Percentiles rank a stretch among this genome's conserved stretches.
Conservation (phyloP, 2,113 vertebrate genomes). For the Uropsilus gracilis region DNA sequence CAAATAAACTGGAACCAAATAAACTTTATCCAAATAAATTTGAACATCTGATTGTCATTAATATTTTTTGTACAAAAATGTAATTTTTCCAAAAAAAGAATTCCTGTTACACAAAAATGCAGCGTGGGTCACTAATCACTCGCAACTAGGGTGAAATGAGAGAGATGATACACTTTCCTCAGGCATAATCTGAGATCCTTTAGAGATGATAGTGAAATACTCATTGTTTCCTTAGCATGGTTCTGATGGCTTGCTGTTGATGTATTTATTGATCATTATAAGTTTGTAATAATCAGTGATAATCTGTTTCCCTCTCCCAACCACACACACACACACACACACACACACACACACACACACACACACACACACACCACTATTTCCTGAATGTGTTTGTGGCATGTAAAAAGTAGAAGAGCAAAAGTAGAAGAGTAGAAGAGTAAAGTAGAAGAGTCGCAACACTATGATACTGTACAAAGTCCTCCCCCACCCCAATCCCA, state of each 20-base stretch:
- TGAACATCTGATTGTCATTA: neutral
- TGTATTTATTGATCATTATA: constrained; percentile 4
- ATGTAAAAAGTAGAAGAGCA: neutral
- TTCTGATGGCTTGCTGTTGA: neutral
- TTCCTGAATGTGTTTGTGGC: neutral
- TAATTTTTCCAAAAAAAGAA: neutral
- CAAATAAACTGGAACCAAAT: too few species aligned
- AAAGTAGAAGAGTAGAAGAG: neutral
- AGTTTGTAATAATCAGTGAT: neutral
- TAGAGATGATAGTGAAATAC: neutral
- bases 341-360: too few species aligned
- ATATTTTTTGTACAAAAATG: neutral
- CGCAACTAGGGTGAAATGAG: neutral
- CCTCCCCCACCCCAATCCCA: neutral
- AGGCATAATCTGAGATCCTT: neutral
- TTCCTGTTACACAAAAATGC: neutral
- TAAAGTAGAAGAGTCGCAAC: neutral
- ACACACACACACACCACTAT: too few species aligned
- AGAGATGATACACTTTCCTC: neutral
- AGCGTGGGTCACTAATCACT: neutral
- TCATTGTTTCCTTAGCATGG: neutral
- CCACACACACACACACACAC: too few species aligned
- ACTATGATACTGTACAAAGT: neutral
- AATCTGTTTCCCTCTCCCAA: neutral
- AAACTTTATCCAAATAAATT: neutral